Base-by-base conservation (phyloP, 2,797 vertebrate species). In the Peromyscus attwateri region DNA sequence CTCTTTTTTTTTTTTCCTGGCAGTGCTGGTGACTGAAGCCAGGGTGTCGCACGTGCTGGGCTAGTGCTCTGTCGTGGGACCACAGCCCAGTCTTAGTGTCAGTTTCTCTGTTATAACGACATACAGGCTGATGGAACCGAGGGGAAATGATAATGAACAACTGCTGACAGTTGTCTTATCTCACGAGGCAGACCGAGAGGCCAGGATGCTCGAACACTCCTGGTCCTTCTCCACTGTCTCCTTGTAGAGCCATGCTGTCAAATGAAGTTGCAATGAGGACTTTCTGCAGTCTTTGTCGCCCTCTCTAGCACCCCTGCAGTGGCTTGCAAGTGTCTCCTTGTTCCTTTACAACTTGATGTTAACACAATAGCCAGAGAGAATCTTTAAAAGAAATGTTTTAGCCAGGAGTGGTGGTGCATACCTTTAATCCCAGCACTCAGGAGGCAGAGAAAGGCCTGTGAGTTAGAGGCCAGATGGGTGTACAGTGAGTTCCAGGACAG, bases 161-260 rank as follows among this genome's bases (percentile, higher is more conserved):
- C 0, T 77, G 21, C 25, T 60, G 62, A 81, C 11, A 55, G 12
- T 0, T 91, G 37, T 55, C 94, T 93, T 93, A 92, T 46, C 40
- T 52, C 82, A 75, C 76, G 85, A 89, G 73, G 34, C 12, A 76
- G 27, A 82, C 25, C 34, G 77, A 94, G 37, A 17, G 25, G 27
- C 12, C 14, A 66, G 34, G 71, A 43, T 57, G 49, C 82, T 70
- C 46, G 81, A 96, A 91, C 81, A 88, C 64, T 68, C 94, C 29
- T 60, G 68, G 66, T 92, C 49, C 70, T 91, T 70, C 9, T 49
- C 71, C 88, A 87, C 91, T 57, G 17, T 49, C 49, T 70, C 93
- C n/a, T 49, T 25, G 2, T n/a, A 37, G 60, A 94, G 92, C 80
- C 49, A 92, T 49, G 37, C 60, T 64, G 55, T 23, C 62, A 90